These are phyloP conservation scores for Platycheirus albimanus DNA, from an alignment of 2,888 invertebrate genomes.

Conservation along the genomic window DNA sequence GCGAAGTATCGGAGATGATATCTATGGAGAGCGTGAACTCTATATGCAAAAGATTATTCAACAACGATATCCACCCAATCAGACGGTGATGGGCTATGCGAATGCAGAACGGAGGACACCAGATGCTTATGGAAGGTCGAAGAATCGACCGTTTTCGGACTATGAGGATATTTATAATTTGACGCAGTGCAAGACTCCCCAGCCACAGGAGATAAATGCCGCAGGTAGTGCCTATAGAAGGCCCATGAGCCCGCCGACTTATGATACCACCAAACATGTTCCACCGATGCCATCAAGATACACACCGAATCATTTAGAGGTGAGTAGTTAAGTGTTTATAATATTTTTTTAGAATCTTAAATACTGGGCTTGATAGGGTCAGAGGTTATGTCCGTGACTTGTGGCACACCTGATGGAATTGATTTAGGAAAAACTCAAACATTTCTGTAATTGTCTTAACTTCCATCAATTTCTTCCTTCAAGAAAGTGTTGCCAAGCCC, in stretches of 20 bases:
- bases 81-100: slow-evolving; percentile 76
- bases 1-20: slow-evolving; percentile 78
- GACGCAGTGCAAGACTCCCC: slow-evolving; percentile 78
- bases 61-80: slow-evolving; percentile 77
- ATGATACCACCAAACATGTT: slow-evolving; percentile 82
- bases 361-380: too few relatives aligned
- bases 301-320: slow-evolving; percentile 82
- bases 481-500: too few relatives aligned
- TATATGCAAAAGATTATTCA: slow-evolving; percentile 82
- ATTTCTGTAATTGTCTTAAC: too few relatives aligned
- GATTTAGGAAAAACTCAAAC: too few relatives aligned
- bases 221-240: slow-evolving; percentile 84
- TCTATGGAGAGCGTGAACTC: slow-evolving; percentile 81
- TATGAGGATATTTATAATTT: slow-evolving; percentile 90
- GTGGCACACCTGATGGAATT: too few relatives aligned
- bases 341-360: too few relatives aligned
- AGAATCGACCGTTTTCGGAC: slow-evolving; percentile 84
- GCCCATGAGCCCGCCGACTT: slow-evolving; percentile 85
- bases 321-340: slow-evolving; percentile 74
- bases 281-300: slow-evolving; percentile 81
- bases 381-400: too few relatives aligned
- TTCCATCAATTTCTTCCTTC: too few relatives aligned
- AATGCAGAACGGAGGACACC: slow-evolving; percentile 89
- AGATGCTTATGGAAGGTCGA: slow-evolving; percentile 90
- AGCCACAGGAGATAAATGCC: slow-evolving; percentile 77